Conservation (phyloP, 1,140 invertebrate species). For the Philopotamus ludificatus region DNA sequence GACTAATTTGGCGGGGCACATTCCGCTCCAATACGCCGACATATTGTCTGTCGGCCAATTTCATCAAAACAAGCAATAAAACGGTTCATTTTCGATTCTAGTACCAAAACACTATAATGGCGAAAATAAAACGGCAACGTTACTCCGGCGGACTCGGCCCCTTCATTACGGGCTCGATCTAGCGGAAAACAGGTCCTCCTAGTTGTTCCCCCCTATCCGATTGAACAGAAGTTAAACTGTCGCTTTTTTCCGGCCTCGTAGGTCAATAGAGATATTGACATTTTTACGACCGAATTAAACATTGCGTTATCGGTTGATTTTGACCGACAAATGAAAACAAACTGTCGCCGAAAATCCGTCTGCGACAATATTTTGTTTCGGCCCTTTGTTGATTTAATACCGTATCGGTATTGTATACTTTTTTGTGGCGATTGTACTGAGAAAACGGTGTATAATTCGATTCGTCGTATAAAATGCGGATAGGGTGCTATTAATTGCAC, state of each 20-base stretch:
- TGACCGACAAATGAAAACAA: not conserved
- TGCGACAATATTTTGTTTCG: too few relatives aligned
- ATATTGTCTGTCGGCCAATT: not conserved
- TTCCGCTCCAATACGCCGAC: too few relatives aligned
- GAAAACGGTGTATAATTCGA: too few relatives aligned
- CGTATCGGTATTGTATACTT: too few relatives aligned
- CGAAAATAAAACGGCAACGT: constrained; percentile 10
- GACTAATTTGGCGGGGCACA: not conserved
- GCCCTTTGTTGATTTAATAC: too few relatives aligned
- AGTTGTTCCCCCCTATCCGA: not conserved
- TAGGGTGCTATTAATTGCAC: too few relatives aligned
- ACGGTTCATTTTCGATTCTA: not conserved
- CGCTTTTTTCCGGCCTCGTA: not conserved
- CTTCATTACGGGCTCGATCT: not conserved
- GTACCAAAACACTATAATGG: constrained; percentile 1
- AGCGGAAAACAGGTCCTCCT: not conserved
- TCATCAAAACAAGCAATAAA: constrained; percentile 14
- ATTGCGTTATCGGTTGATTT: not conserved
- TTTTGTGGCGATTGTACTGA: too few relatives aligned
- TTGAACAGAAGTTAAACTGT: constrained; percentile 16
- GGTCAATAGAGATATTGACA: constrained; percentile 15
- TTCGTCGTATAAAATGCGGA: too few relatives aligned
- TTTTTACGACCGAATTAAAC: constrained; percentile 17
- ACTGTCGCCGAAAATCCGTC: not conserved
- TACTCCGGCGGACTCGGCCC: not conserved